Percentiles rank a stretch among this genome's conserved stretches.
Evolutionary conservation across 2,888 invertebrate species (phyloP).

Genomic region (Cantharis rufa): DNA sequence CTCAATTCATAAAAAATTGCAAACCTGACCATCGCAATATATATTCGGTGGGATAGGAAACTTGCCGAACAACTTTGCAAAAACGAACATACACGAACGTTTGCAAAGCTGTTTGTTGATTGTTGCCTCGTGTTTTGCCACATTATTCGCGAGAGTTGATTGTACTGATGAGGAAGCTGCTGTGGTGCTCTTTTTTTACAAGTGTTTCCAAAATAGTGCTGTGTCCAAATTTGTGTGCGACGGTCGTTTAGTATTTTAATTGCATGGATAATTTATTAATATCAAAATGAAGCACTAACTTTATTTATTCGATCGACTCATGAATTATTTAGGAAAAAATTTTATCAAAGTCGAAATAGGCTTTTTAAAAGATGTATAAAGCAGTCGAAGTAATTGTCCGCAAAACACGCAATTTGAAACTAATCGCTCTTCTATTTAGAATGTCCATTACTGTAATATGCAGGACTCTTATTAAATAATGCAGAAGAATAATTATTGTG

Average conservation of each 20-base stretch:
- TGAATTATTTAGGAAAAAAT: neutral
- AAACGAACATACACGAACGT: neutral
- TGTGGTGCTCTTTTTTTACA: neutral
- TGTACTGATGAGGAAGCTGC: neutral
- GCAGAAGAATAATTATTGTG: neutral
- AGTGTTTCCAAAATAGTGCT: neutral
- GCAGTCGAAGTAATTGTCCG: neutral
- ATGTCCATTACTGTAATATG: neutral
- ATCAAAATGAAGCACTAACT: neutral
- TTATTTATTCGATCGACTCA: neutral
- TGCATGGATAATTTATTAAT: neutral
- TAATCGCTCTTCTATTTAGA: conserved; percentile 1
- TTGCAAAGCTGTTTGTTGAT: neutral
- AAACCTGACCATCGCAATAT: neutral
- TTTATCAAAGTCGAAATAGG: neutral
- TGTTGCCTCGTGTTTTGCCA: neutral
- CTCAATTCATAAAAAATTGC: neutral
- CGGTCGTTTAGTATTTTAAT: neutral
- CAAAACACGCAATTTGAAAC: conserved; percentile 1
- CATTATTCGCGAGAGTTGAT: neutral
- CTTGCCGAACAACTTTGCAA: neutral
- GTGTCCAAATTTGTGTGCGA: neutral
- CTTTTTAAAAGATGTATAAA: neutral
- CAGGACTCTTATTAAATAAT: conserved; percentile 1
- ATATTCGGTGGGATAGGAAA: neutral